A percentile compares a stretch with the other conserved stretches of the same genome.
Evolutionary conservation across 2,797 vertebrate genomes (phyloP).

Genomic region (Menidia menidia): DNA sequence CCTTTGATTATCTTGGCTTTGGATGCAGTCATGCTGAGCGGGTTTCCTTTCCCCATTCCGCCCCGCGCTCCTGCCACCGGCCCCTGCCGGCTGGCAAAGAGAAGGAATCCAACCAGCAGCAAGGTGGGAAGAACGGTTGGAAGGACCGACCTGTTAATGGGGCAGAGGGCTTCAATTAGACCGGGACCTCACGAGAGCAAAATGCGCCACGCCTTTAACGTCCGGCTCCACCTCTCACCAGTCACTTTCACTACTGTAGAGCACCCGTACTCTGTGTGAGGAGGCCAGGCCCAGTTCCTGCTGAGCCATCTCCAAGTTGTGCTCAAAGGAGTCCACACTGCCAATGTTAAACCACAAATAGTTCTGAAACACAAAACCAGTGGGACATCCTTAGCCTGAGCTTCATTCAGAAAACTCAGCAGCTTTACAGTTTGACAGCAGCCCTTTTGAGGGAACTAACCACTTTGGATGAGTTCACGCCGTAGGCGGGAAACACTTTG

Average conservation of each 20-base stretch:
- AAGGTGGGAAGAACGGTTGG: slow-evolving; percentile 89
- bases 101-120: slow-evolving; percentile 88
- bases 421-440: neutral
- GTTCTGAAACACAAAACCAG: slow-evolving; percentile 66
- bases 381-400: neutral
- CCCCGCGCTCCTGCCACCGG: slow-evolving; percentile 84
- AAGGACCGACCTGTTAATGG: slow-evolving; percentile 83
- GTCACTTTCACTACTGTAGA: slow-evolving; percentile 91
- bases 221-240: slow-evolving; percentile 82
- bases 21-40: slow-evolving; percentile 92
- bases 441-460: slow-evolving; percentile 53
- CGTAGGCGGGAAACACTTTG: slow-evolving; percentile 89
- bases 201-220: neutral
- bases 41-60: slow-evolving; percentile 88
- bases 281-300: slow-evolving; percentile 79
- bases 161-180: slow-evolving; percentile 1
- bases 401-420: neutral
- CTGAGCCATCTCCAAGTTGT: slow-evolving; percentile 92
- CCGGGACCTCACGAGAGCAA: neutral
- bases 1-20: slow-evolving; percentile 93
- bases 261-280: slow-evolving; percentile 90
- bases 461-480: slow-evolving; percentile 85
- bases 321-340: slow-evolving; percentile 95
- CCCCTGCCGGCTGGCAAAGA: slow-evolving; percentile 87
- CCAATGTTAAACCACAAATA: slow-evolving; percentile 98